Percentiles rank a stretch among this genome's conserved stretches.
These are phyloP conservation scores for Homarus gammarus DNA, from an alignment of 2,888 invertebrate species.

Conservation along the genomic window DNA sequence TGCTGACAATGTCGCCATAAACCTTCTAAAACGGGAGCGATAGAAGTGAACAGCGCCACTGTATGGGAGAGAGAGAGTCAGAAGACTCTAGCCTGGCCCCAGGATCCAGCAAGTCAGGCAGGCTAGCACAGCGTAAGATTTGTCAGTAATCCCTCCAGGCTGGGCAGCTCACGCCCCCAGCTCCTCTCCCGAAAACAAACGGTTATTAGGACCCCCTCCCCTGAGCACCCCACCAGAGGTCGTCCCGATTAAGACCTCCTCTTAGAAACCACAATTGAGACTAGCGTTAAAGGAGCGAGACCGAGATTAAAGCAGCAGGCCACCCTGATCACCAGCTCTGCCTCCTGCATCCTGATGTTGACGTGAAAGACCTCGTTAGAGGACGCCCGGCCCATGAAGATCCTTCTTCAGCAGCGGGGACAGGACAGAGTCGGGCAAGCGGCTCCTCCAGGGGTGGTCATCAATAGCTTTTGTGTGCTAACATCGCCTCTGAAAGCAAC, in stretches of 20 bases:
- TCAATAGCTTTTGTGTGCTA: not conserved
- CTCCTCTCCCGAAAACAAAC: not conserved
- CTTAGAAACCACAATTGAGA: not conserved
- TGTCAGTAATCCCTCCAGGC: too few relatives aligned
- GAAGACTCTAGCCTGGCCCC: too few relatives aligned
- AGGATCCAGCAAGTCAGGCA: too few relatives aligned
- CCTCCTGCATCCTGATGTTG: conserved; percentile 9
- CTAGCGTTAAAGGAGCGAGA: not conserved
- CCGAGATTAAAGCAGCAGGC: not conserved
- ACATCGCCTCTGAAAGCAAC: not conserved
- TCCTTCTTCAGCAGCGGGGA: not conserved
- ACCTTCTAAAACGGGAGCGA: too few relatives aligned
- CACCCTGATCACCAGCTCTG: conserved; percentile 1
- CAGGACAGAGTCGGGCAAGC: not conserved
- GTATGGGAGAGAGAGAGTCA: too few relatives aligned
- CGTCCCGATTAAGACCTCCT: not conserved
- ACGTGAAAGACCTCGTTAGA: conserved; percentile 18
- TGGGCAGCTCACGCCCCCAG: too few relatives aligned
- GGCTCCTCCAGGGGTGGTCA: not conserved
- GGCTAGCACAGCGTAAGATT: too few relatives aligned
- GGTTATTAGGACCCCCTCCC: too few relatives aligned
- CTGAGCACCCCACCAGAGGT: not conserved
- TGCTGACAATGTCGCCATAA: too few relatives aligned
- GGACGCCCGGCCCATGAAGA: not conserved
- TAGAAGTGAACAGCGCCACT: too few relatives aligned